Conservation (phyloP, 1,140 invertebrate genomes). For the Colletes gigas region DNA sequence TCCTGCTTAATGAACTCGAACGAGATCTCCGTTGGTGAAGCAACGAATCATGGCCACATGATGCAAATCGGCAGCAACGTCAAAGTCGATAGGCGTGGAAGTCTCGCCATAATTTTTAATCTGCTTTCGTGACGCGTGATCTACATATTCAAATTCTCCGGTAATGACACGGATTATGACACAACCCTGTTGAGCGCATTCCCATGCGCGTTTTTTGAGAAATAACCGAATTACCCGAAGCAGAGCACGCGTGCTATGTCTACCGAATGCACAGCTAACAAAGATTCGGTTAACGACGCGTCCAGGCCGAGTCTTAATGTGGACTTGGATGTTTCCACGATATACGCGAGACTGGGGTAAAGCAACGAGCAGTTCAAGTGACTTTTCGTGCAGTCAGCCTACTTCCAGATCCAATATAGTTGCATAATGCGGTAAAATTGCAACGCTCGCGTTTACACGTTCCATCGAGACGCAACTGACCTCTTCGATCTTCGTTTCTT, state of each 20-base stretch:
- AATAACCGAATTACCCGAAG: background rate
- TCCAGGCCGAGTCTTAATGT: constrained; percentile 43
- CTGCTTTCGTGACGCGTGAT: constrained; percentile 4
- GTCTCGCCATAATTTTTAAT: constrained; percentile 1
- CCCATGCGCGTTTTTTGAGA: background rate
- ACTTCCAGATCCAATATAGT: constrained; percentile 42
- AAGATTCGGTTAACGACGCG: constrained; percentile 48
- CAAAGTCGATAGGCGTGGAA: constrained; percentile 19
- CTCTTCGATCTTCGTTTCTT: too few species aligned
- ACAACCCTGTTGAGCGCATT: background rate
- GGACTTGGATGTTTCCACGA: constrained; percentile 55
- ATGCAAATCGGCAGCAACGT: constrained; percentile 23
- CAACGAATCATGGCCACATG: constrained; percentile 5
- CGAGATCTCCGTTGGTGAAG: background rate
- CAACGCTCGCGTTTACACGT: constrained; percentile 34
- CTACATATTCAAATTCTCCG: constrained; percentile 44
- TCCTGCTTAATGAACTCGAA: background rate
- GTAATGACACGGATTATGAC: constrained; percentile 33
- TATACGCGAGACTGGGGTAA: constrained; percentile 8
- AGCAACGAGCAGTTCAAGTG: constrained; percentile 12
- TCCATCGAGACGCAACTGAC: too few species aligned
- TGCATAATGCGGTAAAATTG: constrained; percentile 41
- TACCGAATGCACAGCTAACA: background rate
- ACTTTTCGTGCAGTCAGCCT: constrained; percentile 22
- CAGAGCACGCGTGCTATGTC: background rate